Percentiles rank a stretch among this genome's conserved stretches.
Conservation (phyloP, 1,140 invertebrate genomes). For the Pseudomyrmex gracilis region DNA sequence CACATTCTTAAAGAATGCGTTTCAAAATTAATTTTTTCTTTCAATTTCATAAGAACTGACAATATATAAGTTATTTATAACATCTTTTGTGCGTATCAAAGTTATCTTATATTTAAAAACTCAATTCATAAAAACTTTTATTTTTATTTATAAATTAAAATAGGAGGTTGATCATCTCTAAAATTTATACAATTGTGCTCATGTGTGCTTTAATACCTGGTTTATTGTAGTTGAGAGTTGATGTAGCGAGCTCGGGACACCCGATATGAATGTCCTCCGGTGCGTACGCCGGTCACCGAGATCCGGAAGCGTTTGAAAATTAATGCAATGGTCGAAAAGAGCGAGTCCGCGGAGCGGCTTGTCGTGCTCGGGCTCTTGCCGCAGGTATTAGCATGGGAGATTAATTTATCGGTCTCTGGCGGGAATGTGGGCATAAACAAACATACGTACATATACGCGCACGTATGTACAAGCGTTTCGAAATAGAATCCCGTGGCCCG, state of each 20-base stretch:
- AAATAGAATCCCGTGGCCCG: slow-evolving; percentile 66
- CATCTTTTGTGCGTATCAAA: too few species aligned
- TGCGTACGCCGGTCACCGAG: slow-evolving; percentile 32
- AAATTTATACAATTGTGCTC: neutral
- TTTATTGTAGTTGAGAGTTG: neutral
- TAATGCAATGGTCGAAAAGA: slow-evolving; percentile 64
- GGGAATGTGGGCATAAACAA: slow-evolving; percentile 70
- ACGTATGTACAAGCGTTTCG: slow-evolving; percentile 57
- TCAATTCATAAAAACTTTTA: neutral
- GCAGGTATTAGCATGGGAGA: slow-evolving; percentile 73
- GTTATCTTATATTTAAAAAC: neutral
- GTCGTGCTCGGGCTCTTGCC: slow-evolving; percentile 37
- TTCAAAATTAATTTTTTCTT: neutral
- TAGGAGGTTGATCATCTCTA: neutral
- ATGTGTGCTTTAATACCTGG: neutral
- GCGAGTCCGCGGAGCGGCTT: slow-evolving; percentile 56
- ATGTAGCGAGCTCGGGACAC: neutral
- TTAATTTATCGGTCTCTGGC: slow-evolving; percentile 72
- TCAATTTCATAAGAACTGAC: too few species aligned
- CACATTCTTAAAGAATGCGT: slow-evolving; percentile 20
- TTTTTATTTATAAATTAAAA: neutral
- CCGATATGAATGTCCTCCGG: slow-evolving; percentile 23
- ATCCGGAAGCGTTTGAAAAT: slow-evolving; percentile 73
- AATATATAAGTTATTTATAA: too few species aligned
- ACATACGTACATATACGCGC: slow-evolving; percentile 52